Conservation (phyloP, 2,888 invertebrate genomes). For the Acrobasis repandana region DNA sequence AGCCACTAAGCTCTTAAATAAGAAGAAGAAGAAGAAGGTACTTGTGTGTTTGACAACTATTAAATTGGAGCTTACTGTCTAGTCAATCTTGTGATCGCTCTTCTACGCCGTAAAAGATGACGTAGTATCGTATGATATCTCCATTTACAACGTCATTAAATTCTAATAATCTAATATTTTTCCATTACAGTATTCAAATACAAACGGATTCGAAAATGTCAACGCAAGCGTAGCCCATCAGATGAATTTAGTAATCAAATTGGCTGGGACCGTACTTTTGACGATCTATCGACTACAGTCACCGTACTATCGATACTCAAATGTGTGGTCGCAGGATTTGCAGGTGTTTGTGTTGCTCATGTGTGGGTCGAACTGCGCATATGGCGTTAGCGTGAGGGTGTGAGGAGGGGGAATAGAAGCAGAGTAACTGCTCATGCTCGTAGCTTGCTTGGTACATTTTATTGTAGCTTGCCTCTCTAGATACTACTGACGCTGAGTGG, state of each 20-base stretch:
- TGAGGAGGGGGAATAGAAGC: constrained; percentile 46
- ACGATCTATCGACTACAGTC: constrained; percentile 57
- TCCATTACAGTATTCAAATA: background rate
- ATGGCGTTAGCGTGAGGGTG: constrained; percentile 51
- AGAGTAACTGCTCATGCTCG: constrained; percentile 79
- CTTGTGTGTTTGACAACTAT: too few species aligned
- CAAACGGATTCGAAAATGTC: constrained; percentile 16
- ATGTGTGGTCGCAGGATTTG: constrained; percentile 56
- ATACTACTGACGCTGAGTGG: constrained; percentile 66
- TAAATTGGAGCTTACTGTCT: too few species aligned
- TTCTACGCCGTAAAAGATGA: too few species aligned
- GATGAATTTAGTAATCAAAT: constrained; percentile 61
- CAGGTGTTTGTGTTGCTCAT: constrained; percentile 52
- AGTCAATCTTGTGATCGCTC: too few species aligned
- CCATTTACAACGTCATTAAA: too few species aligned
- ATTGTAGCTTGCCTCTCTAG: constrained; percentile 80
- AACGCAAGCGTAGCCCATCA: constrained; percentile 16
- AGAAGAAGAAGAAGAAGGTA: too few species aligned
- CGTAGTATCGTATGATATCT: too few species aligned
- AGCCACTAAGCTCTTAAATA: too few species aligned
- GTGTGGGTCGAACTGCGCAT: constrained; percentile 68
- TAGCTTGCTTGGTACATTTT: constrained; percentile 81
- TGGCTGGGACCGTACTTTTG: constrained; percentile 46
- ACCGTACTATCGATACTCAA: constrained; percentile 53
- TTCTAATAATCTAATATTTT: too few species aligned